Base-by-base conservation (phyloP, 2,797 vertebrate species). In the Steatocranus sp. region DNA sequence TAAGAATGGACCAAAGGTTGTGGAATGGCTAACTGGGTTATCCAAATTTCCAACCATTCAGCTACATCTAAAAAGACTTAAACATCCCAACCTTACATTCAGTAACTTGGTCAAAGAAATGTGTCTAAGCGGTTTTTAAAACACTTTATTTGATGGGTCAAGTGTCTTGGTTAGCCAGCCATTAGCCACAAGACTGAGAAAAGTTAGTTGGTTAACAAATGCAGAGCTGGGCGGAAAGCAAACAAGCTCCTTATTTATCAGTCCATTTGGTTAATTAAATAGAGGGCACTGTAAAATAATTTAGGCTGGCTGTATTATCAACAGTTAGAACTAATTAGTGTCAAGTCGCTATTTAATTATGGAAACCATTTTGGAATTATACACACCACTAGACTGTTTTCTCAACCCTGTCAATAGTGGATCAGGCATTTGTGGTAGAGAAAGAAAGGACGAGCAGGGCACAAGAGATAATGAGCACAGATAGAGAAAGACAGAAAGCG, bases 281-380 rank as follows among this genome's bases (percentile, higher is more conserved):
- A 78, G 85, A 88, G 92, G 86, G 76, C 83, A 89, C 70, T 89
- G 82, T 63, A 23, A 92, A 90, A 87, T 85, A 86, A 92, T 92
- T 92, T 87, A 79, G 88, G 84, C 84, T 58, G 80, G 88, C 87
- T 89, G 90, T 70, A 82, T 92, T 89, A 94, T 93, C 89, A 94
- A 91, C 90, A 89, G 92, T 91, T 90, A 74, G 76, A 95, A 93
- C 93, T 95, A 96, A 96, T 96, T 94, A 93, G 86, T 88, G 90
- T 94, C 90, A 89, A 92, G 93, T 89, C 27, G 70, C 87, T 81
- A 86, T 94, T 95, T 88, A 95, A 93, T 95, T 94, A 94, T 79
- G 41, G 80, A 88, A 91, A 88, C 79, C 58, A 86, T 88, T 91
- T 92, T 90, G 76, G 88, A 95, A 95, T 95, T 93, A 95, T 89